Percentiles rank a stretch among this genome's conserved stretches.
phyloP scores from a whole-genome alignment of 2,888 invertebrate genomes.

The Ophonus ardosiacus region DNA sequence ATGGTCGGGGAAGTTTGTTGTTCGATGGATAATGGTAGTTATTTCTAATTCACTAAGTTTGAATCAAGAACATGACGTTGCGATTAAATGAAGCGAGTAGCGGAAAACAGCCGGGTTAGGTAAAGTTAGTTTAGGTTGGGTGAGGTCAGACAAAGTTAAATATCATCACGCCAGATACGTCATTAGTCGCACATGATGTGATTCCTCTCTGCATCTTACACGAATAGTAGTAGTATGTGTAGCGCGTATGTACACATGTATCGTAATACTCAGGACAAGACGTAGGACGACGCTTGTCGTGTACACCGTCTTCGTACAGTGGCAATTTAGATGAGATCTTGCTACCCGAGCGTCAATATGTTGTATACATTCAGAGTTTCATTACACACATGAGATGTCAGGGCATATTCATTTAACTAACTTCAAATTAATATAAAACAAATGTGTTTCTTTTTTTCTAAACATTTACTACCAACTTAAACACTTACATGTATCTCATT shows the following conservation, averaged over 20 bases:
- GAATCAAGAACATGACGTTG: conserved; percentile 39
- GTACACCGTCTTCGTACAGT: background rate
- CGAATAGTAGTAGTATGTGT: background rate
- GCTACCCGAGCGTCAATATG: conserved; percentile 4
- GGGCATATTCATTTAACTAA: conserved; percentile 21
- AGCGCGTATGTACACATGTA: background rate
- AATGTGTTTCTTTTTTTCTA: background rate
- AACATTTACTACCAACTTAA: background rate
- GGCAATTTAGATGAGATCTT: conserved; percentile 40
- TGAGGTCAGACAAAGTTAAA: conserved; percentile 56
- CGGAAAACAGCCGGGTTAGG: conserved; percentile 39
- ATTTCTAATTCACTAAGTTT: conserved; percentile 43
- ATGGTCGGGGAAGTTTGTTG: conserved; percentile 16
- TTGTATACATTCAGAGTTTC: conserved; percentile 10
- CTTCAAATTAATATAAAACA: conserved; percentile 38
- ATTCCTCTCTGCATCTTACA: conserved; percentile 10
- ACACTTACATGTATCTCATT: background rate
- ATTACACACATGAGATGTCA: conserved; percentile 25
- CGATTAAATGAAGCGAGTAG: conserved; percentile 46
- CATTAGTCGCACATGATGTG: conserved; percentile 50
- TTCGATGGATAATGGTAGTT: conserved; percentile 28
- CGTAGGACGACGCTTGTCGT: too few species aligned
- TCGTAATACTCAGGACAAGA: background rate
- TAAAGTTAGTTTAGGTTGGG: conserved; percentile 59
- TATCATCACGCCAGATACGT: conserved; percentile 52